Base-by-base conservation (phyloP, 1,140 invertebrate species). In the Portunus trituberculatus region DNA sequence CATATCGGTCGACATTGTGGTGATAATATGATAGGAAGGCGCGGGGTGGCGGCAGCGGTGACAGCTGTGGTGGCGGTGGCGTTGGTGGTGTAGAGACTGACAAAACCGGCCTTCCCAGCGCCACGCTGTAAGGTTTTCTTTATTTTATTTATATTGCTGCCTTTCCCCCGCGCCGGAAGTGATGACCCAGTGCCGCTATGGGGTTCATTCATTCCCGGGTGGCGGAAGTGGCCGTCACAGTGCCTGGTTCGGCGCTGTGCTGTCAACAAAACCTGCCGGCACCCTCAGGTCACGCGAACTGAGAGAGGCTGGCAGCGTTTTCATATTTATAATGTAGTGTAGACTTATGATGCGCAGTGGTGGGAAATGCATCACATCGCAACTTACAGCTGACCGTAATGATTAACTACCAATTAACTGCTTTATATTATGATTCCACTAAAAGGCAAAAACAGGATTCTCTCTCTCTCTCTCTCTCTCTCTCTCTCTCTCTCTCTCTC, bases 211-310 rank as follows among this genome's bases (percentile, higher is more conserved):
- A 89, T 89, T 46, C 39, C 4, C 25, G 88, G 46, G 39, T 82
- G 90, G 91, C 31, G 59, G 48, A 94, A 92, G 46, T 95, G 45
- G 28, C 67, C n/a, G 76, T 87, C 94, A 25, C 94, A 20, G 52
- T 4, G 67, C 67, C 67, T n/a, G 16, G 67, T 8, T 20, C 67
- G 67, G 20, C 25, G 67, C 25, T 76, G 7, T 12, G n/a, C 25
- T 76, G 67, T n/a, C 52, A 59, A 59, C 52, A 59, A 39, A 39
- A 39, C 39, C 52, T 59, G 52, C 8, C 52, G 39, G 39, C 39
- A 39, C 52, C 52, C 16, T 59, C 8, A 12, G 12, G 12, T 59
- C 52, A 20, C 52, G 52, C 52, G 52, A 1, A 20, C 16, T 59
- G 52, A 59, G 52, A 10, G 39, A 39, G 39, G 39, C 39, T 59